Conservation (phyloP, 2,797 vertebrate genomes). For the Poecilia velifera region DNA sequence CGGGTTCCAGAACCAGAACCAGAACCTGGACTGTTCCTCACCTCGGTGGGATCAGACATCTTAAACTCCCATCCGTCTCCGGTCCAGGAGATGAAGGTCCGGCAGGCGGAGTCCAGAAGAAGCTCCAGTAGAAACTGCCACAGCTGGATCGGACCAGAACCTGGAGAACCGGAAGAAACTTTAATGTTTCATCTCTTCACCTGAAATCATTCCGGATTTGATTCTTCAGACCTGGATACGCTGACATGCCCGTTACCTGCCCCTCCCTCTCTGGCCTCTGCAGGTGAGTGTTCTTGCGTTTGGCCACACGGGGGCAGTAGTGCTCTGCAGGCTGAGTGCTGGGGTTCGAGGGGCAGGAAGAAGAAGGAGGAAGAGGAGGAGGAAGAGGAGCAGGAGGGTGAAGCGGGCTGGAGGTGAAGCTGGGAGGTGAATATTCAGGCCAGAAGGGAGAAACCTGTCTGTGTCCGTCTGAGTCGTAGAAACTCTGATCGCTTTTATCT, state of each 20-base stretch:
- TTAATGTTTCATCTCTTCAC: not conserved
- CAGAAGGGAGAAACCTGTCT: constrained; percentile 72
- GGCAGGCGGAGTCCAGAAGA: constrained; percentile 85
- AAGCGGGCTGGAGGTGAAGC: constrained; percentile 60
- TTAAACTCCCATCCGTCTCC: constrained; percentile 93
- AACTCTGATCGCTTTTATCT: constrained; percentile 75
- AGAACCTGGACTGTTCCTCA: constrained; percentile 42
- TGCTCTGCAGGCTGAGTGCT: constrained; percentile 66
- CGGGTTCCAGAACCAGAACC: not conserved
- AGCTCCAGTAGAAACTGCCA: constrained; percentile 91
- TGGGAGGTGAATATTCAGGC: constrained; percentile 73
- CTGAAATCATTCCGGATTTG: not conserved
- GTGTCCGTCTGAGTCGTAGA: constrained; percentile 71
- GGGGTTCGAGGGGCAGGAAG: constrained; percentile 51
- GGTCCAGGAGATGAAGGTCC: constrained; percentile 89
- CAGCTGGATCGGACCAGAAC: constrained; percentile 88
- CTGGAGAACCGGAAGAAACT: constrained; percentile 48
- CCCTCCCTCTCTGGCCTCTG: constrained; percentile 75
- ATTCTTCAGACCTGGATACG: constrained; percentile 79
- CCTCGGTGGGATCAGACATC: constrained; percentile 91
- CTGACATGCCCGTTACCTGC: constrained; percentile 75
- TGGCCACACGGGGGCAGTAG: constrained; percentile 82
- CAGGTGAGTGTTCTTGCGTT: constrained; percentile 68
- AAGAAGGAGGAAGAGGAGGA: constrained; percentile 23
- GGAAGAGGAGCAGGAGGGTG: constrained; percentile 47